Percentiles rank a stretch among this genome's conserved stretches.
Evolutionary conservation across 2,797 vertebrate species (phyloP).

Genomic region (Meriones psammophilus): DNA sequence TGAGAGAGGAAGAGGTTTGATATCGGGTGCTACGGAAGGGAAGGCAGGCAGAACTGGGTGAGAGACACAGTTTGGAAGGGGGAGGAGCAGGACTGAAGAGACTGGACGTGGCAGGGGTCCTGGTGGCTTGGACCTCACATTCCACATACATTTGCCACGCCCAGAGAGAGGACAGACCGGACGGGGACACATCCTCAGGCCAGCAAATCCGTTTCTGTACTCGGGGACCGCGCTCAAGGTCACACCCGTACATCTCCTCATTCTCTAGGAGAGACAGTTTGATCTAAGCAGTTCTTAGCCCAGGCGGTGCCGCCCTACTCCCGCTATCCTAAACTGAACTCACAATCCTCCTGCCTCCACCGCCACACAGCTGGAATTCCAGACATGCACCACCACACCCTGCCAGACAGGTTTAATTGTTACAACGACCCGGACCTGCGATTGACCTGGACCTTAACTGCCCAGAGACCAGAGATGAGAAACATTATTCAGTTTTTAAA

Average conservation of each 20-base stretch:
- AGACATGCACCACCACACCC: conserved; percentile 10
- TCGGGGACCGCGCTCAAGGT: neutral
- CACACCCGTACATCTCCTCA: conserved; percentile 17
- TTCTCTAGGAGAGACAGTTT: conserved; percentile 10
- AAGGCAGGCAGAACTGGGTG: neutral
- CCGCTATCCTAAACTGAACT: neutral
- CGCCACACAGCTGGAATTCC: conserved; percentile 10
- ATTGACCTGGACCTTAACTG: neutral
- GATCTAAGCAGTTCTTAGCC: neutral
- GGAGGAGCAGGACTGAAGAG: neutral
- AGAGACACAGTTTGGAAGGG: neutral
- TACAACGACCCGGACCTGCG: neutral
- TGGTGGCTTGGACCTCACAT: neutral
- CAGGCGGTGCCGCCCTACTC: neutral
- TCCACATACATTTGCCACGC: too few relatives aligned
- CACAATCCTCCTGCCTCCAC: too few relatives aligned
- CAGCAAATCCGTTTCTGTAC: neutral
- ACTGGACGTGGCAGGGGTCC: neutral
- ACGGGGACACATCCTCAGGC: neutral
- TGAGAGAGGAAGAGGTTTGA: neutral
- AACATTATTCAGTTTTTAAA: neutral
- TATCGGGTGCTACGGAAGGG: neutral
- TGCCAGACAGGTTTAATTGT: neutral
- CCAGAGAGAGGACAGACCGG: neutral
- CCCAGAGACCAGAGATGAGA: neutral